Evolutionary conservation across 2,888 invertebrate genomes (phyloP), one percentile per base, ranked within the genome.

Genomic region (Marasmarcha lunaedactyla): DNA sequence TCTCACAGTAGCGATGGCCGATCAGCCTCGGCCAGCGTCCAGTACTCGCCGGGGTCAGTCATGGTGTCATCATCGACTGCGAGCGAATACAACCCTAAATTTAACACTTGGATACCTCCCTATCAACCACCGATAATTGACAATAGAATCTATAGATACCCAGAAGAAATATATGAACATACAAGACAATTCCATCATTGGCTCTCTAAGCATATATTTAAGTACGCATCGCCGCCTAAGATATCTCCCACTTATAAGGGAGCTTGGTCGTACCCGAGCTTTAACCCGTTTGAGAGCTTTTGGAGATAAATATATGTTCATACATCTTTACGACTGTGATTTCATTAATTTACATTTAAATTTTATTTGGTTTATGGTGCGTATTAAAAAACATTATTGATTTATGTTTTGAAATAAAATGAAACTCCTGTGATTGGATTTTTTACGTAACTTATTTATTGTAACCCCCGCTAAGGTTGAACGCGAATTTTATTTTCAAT

Each of bases 1-100:
- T 9, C 30, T 3, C 30, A 30, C 26, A 55, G 60, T 47, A 58
- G 53, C 2, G 56, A 66, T 4, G 61, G 65, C 1, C 57, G 59
- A 26, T 59, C 51, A 30, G 55, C 56, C 0, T 45, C 62, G 33
- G 69, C 69, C 10, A 57, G 59, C 1, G 62, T 72, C 10, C 54
- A 59, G 11, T 52, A 66, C 1, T 56, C 59, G 10, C 74, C 72
- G 14, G 69, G 66, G 1, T 64, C 65, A 7, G 59, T 70, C 0
- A 54, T 66, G 1, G 66, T 70, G 0, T 58, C 67, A 0, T 63
- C 73, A 1, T 52, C 66, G 11, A 56, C 65, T 1, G 54, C 54
- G 15, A 48, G 57, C 2, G 58, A 62, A 15, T 56, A 30, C 30
- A 30, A 7, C n/a, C 30, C 30, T 11, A 9, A 30, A 3, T n/a